phyloP scores from a whole-genome alignment of 2,113 vertebrate genomes.

The Hepsetus odoe region DNA sequence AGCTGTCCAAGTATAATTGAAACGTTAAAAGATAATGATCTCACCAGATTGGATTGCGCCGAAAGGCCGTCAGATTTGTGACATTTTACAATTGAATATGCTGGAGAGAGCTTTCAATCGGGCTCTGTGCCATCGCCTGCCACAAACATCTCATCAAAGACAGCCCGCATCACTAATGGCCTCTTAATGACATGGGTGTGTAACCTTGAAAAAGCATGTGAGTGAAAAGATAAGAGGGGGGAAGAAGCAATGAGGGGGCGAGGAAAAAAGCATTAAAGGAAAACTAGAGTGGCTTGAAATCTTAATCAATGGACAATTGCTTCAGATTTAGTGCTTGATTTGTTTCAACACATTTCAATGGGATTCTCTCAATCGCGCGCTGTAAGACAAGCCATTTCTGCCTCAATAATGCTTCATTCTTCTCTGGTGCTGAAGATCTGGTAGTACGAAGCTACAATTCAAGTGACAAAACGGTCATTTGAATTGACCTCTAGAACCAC shows the following conservation, averaged over 20 bases:
- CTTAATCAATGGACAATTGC: background rate
- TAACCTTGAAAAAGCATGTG: constrained; percentile 21
- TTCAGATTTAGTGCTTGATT: background rate
- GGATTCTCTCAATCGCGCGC: background rate
- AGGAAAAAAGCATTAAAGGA: background rate
- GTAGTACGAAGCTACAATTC: no score
- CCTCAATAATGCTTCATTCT: background rate
- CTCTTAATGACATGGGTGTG: constrained; percentile 23
- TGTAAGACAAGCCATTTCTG: background rate
- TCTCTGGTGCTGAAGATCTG: background rate
- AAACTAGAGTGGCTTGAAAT: constrained; percentile 13
- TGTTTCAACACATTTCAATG: background rate
- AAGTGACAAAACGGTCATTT: background rate
- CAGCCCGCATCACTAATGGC: constrained; percentile 7
- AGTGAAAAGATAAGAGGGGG: background rate
- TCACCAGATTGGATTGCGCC: background rate
- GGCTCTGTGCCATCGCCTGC: background rate
- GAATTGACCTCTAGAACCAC: background rate
- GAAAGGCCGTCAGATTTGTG: constrained; percentile 4
- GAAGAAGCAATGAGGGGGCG: background rate
- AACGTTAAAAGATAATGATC: background rate
- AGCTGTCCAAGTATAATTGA: background rate
- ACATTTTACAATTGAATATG: background rate
- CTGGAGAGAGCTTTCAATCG: constrained; percentile 16
- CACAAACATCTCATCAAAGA: background rate